Evolutionary conservation across 2,113 vertebrate species (phyloP).

Genomic region (Pelecanoides urinatrix): DNA sequence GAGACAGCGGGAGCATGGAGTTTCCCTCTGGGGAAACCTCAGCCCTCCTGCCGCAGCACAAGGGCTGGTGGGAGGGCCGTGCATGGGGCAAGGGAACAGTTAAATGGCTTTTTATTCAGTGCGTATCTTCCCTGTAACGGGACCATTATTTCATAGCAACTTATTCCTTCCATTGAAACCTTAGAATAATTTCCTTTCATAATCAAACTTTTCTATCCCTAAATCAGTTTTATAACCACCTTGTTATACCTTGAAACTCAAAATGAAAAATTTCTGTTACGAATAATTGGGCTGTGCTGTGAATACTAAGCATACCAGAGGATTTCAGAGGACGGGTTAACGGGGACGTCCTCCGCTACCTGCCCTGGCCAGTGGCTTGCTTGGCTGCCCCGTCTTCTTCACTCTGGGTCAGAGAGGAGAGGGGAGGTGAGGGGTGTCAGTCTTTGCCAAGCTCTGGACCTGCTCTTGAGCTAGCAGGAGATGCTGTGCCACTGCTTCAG

Average conservation of each 20-base stretch:
- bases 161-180: conserved; percentile 28
- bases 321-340: neutral
- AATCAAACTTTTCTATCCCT: conserved; percentile 60
- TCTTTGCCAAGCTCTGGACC: neutral
- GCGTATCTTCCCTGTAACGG: neutral
- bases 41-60: accelerated
- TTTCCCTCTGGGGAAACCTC: neutral
- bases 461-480: neutral
- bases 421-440: too few relatives aligned
- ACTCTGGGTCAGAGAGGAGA: neutral
- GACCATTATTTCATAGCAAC: conserved; percentile 13
- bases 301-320: neutral
- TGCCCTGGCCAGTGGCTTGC: neutral
- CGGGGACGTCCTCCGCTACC: neutral
- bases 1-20: neutral
- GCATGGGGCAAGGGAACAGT: neutral
- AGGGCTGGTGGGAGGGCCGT: neutral
- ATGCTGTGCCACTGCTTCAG: neutral
- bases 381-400: neutral
- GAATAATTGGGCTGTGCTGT: conserved; percentile 33
- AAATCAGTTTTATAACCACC: conserved; percentile 65
- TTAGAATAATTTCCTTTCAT: conserved; percentile 36
- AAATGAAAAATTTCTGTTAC: conserved; percentile 49
- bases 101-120: neutral
- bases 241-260: conserved; percentile 58